Evolutionary conservation across 2,113 vertebrate genomes (phyloP), one percentile per base, ranked within the genome.

Genomic region (Otolemur garnettii): DNA sequence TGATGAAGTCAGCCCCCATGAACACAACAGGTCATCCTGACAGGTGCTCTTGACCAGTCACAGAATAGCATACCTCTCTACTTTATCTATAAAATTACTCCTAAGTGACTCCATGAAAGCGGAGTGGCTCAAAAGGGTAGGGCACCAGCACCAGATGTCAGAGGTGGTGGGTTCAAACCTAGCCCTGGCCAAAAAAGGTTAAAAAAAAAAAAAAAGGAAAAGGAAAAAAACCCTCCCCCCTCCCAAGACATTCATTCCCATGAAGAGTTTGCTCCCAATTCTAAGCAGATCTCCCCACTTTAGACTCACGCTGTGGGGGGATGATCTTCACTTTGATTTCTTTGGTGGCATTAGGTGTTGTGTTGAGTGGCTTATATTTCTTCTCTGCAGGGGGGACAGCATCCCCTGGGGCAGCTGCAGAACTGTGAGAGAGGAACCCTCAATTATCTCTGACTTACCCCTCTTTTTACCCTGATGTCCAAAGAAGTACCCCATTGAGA

Each of bases 321-420:
- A 99, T 99, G 97, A 99, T 99, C 98, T 99, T 99, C 87, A 99
- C 99, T 99, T 99, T 99, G 97, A 99, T 99, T 97, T 99, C 99
- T 98, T 99, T 99, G 98, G 99, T 97, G 4, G 99, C 96, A 50
- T 99, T 99, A 0, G 99, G 99, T 0, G 99, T 99, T 0, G 98
- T 99, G 96, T 99, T 99, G 0, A 99, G 98, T 28, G 99, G 99
- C 96, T 99, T 99, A 98, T 99, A 99, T 74, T 99, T 99, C 95
- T 99, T 99, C 98, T 99, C 99, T 8, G 99, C 98, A 2, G 98
- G 99, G 0, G 99, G 99, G 0, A 94, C 96, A 3, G 78, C 59
- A 94, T 99, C 96, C 28, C 97, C 83, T 0, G 97, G 71, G 21
- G 95, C 10, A 10, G 94, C 78, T 7, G 98, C 75, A 0, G 98